Evolutionary conservation across 23 tunicate species (phyloP).

Genomic region (Clavelina lepadiformis): DNA sequence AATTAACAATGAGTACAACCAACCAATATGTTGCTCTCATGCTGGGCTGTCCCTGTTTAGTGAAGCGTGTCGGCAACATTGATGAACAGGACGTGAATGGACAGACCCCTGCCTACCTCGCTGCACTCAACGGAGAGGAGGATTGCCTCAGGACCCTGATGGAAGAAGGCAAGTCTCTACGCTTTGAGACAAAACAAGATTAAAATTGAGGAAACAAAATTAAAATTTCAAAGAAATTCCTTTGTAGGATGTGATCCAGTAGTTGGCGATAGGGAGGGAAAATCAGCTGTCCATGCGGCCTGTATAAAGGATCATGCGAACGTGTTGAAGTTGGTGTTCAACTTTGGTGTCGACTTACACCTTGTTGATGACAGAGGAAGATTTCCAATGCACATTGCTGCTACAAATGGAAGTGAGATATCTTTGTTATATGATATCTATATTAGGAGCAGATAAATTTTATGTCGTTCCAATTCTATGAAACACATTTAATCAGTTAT

Average conservation of each 20-base stretch:
- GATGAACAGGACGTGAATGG: conserved; percentile 45
- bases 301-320: conserved; percentile 29
- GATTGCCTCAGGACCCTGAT: conserved; percentile 34
- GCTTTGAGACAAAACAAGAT: too few species aligned
- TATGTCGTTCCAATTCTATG: too few species aligned
- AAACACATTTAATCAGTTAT: too few species aligned
- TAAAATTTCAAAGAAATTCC: neutral
- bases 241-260: conserved; percentile 40
- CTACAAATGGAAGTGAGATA: conserved; percentile 46
- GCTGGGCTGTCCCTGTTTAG: too few species aligned
- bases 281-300: conserved; percentile 33
- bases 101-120: conserved; percentile 46
- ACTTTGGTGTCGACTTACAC: conserved; percentile 37
- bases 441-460: too few species aligned
- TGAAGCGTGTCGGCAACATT: conserved; percentile 9
- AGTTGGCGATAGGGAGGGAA: conserved; percentile 46
- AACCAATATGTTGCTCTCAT: too few species aligned
- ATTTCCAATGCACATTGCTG: conserved; percentile 51
- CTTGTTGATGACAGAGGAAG: conserved; percentile 27
- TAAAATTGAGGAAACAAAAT: neutral
- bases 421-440: too few species aligned
- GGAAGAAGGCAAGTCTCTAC: conserved; percentile 35
- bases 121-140: conserved; percentile 49
- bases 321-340: conserved; percentile 30
- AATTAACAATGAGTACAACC: too few species aligned